Evolutionary conservation across 2,888 invertebrate genomes (phyloP).

Genomic region (Leptothorax acervorum): DNA sequence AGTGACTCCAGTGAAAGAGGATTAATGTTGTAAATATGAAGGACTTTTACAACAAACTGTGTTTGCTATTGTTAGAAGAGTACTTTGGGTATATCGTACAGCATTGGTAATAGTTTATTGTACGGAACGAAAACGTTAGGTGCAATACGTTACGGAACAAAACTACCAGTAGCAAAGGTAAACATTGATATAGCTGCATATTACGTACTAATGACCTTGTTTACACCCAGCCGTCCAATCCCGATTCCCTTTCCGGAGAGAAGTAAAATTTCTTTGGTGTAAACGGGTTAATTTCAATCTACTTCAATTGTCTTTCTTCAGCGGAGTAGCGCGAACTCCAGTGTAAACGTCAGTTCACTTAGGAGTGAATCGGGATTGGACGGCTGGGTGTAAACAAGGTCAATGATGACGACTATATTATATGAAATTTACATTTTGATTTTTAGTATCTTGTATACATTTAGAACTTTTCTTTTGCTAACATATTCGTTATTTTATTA

Average conservation of each 20-base stretch:
- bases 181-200: slow-evolving; percentile 30
- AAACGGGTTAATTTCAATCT: no score
- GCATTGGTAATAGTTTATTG: slow-evolving; percentile 91
- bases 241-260: no score
- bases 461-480: not conserved
- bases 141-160: slow-evolving; percentile 88
- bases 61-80: slow-evolving; percentile 91
- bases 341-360: no score
- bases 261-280: no score
- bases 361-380: no score
- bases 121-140: slow-evolving; percentile 90
- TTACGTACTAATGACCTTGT: not conserved
- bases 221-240: no score
- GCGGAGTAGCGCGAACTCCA: no score
- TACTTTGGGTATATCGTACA: slow-evolving; percentile 93
- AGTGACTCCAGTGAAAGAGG: no score
- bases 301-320: no score
- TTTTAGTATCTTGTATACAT: not conserved
- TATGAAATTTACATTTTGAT: not conserved
- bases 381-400: no score
- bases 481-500: slow-evolving; percentile 17
- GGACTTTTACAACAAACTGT: slow-evolving; percentile 88
- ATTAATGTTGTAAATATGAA: slow-evolving; percentile 10
- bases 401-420: not conserved
- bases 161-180: slow-evolving; percentile 87